Evolutionary conservation across 1,140 invertebrate species (phyloP).

Genomic region (Myzus persicae): DNA sequence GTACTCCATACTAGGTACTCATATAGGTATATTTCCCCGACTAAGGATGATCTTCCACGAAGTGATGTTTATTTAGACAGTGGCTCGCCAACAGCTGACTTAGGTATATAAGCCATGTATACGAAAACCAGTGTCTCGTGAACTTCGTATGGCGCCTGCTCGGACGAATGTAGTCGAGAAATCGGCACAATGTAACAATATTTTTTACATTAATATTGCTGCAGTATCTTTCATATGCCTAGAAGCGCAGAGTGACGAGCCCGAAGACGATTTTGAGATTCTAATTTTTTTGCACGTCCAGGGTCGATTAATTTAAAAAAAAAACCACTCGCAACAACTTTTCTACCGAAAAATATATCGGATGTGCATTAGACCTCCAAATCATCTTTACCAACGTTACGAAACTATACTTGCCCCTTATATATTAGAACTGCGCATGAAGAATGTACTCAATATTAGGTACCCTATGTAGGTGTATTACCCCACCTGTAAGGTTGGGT

Average conservation of each 20-base stretch:
- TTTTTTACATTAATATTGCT: not conserved
- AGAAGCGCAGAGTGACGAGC: too few relatives aligned
- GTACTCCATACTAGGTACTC: too few relatives aligned
- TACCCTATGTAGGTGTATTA: not conserved
- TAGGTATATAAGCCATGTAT: not conserved
- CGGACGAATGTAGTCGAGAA: not conserved
- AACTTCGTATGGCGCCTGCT: slow-evolving; percentile 33
- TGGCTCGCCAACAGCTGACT: too few relatives aligned
- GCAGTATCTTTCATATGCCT: not conserved
- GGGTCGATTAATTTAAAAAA: too few relatives aligned
- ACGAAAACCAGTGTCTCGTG: slow-evolving; percentile 37
- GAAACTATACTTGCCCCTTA: not conserved
- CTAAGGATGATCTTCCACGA: too few relatives aligned
- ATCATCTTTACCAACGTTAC: not conserved
- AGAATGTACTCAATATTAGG: not conserved
- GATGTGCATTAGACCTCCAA: not conserved
- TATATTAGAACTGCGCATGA: too few relatives aligned
- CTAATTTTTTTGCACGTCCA: too few relatives aligned
- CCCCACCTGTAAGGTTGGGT: too few relatives aligned
- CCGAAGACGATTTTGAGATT: not conserved
- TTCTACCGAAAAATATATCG: not conserved
- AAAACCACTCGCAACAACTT: too few relatives aligned
- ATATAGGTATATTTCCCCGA: too few relatives aligned
- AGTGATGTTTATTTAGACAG: too few relatives aligned
- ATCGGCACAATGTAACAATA: not conserved